A percentile compares a stretch with the other conserved stretches of the same genome.
Conservation (phyloP, 2,888 invertebrate species). For the Xestia rhomboidea region DNA sequence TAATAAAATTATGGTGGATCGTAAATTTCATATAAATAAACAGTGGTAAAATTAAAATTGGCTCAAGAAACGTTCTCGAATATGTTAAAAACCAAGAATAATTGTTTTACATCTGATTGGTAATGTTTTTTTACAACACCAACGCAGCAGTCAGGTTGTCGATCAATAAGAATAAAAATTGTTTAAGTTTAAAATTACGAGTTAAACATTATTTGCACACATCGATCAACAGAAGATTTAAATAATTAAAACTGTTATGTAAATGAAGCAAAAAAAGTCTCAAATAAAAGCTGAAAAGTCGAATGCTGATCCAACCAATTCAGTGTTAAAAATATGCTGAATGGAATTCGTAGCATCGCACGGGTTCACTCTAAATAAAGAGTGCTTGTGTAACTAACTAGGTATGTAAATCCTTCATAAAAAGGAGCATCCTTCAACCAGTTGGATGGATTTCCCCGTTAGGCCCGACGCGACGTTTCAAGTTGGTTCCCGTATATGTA, state of each 20-base stretch:
- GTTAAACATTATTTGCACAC: background rate
- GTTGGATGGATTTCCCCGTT: background rate
- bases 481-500: background rate
- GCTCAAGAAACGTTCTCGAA: slow-evolving; percentile 7
- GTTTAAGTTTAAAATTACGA: background rate
- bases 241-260: background rate
- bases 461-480: slow-evolving; percentile 3
- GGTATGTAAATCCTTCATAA: slow-evolving; percentile 9
- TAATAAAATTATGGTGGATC: slow-evolving; percentile 37
- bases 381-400: background rate
- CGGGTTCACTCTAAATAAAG: slow-evolving; percentile 1
- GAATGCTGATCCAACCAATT: background rate
- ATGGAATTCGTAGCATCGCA: background rate
- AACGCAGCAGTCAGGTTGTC: slow-evolving; percentile 4
- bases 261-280: background rate
- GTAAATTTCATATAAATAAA: slow-evolving; percentile 50
- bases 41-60: slow-evolving; percentile 7
- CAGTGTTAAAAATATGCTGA: background rate
- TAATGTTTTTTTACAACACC: slow-evolving; percentile 6
- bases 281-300: background rate
- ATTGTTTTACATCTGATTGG: slow-evolving; percentile 10
- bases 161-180: background rate
- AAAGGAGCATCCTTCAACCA: slow-evolving; percentile 14
- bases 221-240: background rate
- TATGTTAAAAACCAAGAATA: background rate